These are phyloP conservation scores for Chalcosyrphus nemorum DNA, from an alignment of 2,888 invertebrate genomes.

Conservation along the genomic window DNA sequence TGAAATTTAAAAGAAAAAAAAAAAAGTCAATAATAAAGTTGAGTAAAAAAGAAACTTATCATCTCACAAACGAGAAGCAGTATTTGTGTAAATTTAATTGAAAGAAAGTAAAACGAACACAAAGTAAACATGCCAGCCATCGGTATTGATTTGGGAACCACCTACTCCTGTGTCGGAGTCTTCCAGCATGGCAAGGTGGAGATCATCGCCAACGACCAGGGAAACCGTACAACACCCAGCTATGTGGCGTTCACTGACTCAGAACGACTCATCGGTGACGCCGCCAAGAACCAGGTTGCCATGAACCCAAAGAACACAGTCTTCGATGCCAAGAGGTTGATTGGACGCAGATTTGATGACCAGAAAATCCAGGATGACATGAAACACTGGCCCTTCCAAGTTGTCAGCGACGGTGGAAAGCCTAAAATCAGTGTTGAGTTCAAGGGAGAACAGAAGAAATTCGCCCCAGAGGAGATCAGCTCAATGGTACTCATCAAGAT, in stretches of 20 bases:
- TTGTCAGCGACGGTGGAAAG: conserved; percentile 90
- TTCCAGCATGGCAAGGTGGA: conserved; percentile 92
- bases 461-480: conserved; percentile 94
- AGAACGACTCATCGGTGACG: conserved; percentile 84
- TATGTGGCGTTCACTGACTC: conserved; percentile 91
- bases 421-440: conserved; percentile 92
- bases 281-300: conserved; percentile 89
- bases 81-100: too few species aligned
- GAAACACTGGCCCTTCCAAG: conserved; percentile 97
- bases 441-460: conserved; percentile 94
- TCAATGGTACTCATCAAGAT: conserved; percentile 96
- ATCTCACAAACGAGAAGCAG: too few species aligned
- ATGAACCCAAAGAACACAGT: conserved; percentile 94
- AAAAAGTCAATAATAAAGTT: too few species aligned
- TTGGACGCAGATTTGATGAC: conserved; percentile 95
- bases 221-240: conserved; percentile 82
- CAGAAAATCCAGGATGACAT: conserved; percentile 94
- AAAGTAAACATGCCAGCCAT: too few species aligned
- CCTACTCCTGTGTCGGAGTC: conserved; percentile 92
- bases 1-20: too few species aligned
- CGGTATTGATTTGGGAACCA: conserved; percentile 85
- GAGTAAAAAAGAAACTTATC: too few species aligned
- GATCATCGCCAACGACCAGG: conserved; percentile 92
- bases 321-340: conserved; percentile 95
- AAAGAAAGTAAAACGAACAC: too few species aligned